Evolutionary conservation across 2,888 invertebrate species (phyloP).

Genomic region (Alloplasta piceator): DNA sequence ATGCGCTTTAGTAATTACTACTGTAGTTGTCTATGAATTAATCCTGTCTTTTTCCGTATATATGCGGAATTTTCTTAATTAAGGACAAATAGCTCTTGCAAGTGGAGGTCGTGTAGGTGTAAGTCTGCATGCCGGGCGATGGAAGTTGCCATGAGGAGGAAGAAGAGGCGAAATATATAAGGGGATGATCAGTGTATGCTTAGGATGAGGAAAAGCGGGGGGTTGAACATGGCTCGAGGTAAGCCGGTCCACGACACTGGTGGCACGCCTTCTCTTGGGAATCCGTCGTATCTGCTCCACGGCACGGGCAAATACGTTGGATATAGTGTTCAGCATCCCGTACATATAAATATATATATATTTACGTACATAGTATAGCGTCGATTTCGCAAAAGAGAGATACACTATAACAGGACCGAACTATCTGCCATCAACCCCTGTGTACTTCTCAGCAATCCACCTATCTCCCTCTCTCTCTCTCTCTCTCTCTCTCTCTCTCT

Average conservation of each 20-base stretch:
- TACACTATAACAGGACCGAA: constrained; percentile 44
- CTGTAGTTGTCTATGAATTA: no score
- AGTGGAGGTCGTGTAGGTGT: constrained; percentile 28
- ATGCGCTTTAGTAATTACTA: no score
- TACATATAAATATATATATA: no score
- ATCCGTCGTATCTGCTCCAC: constrained; percentile 79
- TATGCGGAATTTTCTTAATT: no score
- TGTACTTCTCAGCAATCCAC: constrained; percentile 11
- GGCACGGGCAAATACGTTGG: constrained; percentile 80
- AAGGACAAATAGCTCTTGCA: no score
- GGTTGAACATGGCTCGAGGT: constrained; percentile 70
- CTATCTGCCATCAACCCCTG: constrained; percentile 50
- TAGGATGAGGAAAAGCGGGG: constrained; percentile 43
- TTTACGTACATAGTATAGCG: no score
- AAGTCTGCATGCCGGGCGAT: constrained; percentile 32
- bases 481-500: neutral
- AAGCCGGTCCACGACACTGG: constrained; percentile 79
- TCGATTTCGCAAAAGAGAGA: constrained; percentile 76
- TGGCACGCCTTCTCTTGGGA: constrained; percentile 80
- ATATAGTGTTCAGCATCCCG: constrained; percentile 63
- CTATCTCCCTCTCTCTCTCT: neutral
- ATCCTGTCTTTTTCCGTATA: no score
- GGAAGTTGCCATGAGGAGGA: constrained; percentile 55
- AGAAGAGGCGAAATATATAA: constrained; percentile 14
- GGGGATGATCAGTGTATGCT: constrained; percentile 35